Evolutionary conservation across 2,113 vertebrate species (phyloP).

Genomic region (Nothobranchius furzeri): DNA sequence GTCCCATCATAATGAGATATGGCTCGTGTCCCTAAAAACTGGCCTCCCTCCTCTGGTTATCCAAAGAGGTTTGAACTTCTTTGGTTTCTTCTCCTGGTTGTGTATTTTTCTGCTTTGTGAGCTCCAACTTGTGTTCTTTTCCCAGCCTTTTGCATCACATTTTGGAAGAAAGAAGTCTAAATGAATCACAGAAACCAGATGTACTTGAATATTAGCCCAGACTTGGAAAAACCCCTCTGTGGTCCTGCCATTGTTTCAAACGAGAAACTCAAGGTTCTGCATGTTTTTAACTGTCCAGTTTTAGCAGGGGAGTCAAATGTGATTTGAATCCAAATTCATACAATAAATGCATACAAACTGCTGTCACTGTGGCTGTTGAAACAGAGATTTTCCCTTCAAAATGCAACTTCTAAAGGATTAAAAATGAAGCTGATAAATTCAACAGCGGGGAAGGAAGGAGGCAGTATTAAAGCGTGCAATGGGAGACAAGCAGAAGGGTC

Average conservation of each 20-base stretch:
- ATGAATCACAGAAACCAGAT: slow-evolving; percentile 58
- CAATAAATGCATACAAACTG: slow-evolving; percentile 20
- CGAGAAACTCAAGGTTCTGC: slow-evolving; percentile 8
- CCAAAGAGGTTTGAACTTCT: no score
- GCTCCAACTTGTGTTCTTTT: background rate
- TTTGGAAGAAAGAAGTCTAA: slow-evolving; percentile 8
- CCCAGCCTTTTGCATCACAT: background rate
- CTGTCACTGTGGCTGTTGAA: no score
- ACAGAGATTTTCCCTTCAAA: no score
- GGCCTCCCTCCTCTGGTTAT: no score
- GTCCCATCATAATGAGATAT: no score
- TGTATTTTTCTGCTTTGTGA: background rate
- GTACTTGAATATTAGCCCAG: slow-evolving; percentile 27
- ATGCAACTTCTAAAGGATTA: slow-evolving; percentile 39
- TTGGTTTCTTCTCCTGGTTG: background rate
- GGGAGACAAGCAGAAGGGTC: slow-evolving; percentile 66
- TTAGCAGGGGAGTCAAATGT: slow-evolving; percentile 26
- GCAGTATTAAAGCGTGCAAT: slow-evolving; percentile 93
- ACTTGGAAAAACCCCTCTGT: slow-evolving; percentile 9
- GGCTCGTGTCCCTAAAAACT: background rate
- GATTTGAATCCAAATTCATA: slow-evolving; percentile 39
- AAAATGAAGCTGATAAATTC: slow-evolving; percentile 81
- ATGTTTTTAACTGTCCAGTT: slow-evolving; percentile 13
- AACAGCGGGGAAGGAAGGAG: slow-evolving; percentile 81
- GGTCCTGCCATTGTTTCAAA: slow-evolving; percentile 5